Percentiles rank a stretch among this genome's conserved stretches.
Evolutionary conservation across 1,140 invertebrate genomes (phyloP).

Genomic region (Aphaenogaster rudis): DNA sequence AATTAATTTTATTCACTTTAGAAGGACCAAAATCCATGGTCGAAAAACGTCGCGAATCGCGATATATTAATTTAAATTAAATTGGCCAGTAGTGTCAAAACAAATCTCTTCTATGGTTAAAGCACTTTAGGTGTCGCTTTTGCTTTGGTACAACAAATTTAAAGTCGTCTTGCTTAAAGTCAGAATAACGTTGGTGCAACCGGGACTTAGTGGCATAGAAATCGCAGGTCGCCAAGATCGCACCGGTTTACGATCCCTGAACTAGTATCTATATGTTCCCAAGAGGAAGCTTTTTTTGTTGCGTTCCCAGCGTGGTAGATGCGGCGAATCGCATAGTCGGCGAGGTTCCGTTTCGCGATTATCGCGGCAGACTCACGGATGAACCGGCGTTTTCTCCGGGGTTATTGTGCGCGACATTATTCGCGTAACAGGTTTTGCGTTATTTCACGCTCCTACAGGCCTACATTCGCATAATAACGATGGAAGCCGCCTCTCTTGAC

Average conservation of each 20-base stretch:
- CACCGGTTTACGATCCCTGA: constrained; percentile 14
- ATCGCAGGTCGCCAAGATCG: not conserved
- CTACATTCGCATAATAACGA: constrained; percentile 45
- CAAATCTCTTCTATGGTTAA: too few relatives aligned
- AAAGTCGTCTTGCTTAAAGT: too few relatives aligned
- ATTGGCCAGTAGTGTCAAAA: too few relatives aligned
- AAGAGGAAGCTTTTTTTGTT: not conserved
- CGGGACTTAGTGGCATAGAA: not conserved
- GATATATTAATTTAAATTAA: too few relatives aligned
- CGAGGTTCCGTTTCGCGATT: constrained; percentile 5
- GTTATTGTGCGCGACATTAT: constrained; percentile 48
- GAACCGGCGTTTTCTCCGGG: constrained; percentile 59
- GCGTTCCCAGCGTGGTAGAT: not conserved
- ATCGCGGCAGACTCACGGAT: constrained; percentile 38
- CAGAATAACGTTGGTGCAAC: too few relatives aligned
- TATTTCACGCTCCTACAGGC: constrained; percentile 57
- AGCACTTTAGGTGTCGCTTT: too few relatives aligned
- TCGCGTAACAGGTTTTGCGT: constrained; percentile 59
- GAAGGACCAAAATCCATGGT: too few relatives aligned
- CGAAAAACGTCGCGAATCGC: too few relatives aligned
- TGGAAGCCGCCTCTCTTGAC: constrained; percentile 22
- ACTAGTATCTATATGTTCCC: not conserved
- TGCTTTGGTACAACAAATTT: too few relatives aligned
- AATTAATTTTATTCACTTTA: too few relatives aligned
- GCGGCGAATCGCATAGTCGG: constrained; percentile 17